Evolutionary conservation across 2,113 vertebrate species (phyloP), one percentile per base, ranked within the genome.

Genomic region (Mobula hypostoma): DNA sequence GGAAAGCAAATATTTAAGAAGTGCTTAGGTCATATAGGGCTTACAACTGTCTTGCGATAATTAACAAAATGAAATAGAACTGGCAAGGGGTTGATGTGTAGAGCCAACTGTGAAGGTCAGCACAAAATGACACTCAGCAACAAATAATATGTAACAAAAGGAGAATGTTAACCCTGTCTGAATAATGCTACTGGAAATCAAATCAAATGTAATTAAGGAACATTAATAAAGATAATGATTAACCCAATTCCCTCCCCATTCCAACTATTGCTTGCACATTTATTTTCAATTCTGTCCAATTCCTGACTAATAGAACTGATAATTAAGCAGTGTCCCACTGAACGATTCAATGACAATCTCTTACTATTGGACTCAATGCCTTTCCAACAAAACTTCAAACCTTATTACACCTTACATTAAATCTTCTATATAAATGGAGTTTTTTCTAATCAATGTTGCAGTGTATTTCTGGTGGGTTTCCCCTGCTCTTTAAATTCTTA

Each of bases 141-240:
- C 29, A 61, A 61, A 94, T 78, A 14, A 63, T 94, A 48, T 94
- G n/a, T 77, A 94, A 94, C 15, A 3, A 90, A 74, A 79, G 7
- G 48, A 77, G 61, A 79, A 36, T 61, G 36, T 40, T 74, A 91
- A 66, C 79, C 21, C 27, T 32, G 40, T 94, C 40, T 87, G 72
- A 48, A 61, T 94, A 94, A 74, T 78, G 19, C 24, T 72, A 36
- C 9, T 90, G 14, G 9, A 88, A 94, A 40, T 61, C 15, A 78
- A 94, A 94, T 91, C 29, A 74, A 94, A 90, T 61, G 32, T 56
- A 94, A 94, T 94, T 90, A 90, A 40, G 61, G 14, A 72, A 77
- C 63, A 68, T 48, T 56, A 94, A 40, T 56, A 85, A 83, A 88
- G 6, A n/a, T 15, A 27, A 88, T 32, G 27, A 88, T 32, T 88